A percentile compares a stretch with the other conserved stretches of the same genome.
phyloP scores from a whole-genome alignment of 1,140 invertebrate genomes.

The Dinothrombium tinctorium region DNA sequence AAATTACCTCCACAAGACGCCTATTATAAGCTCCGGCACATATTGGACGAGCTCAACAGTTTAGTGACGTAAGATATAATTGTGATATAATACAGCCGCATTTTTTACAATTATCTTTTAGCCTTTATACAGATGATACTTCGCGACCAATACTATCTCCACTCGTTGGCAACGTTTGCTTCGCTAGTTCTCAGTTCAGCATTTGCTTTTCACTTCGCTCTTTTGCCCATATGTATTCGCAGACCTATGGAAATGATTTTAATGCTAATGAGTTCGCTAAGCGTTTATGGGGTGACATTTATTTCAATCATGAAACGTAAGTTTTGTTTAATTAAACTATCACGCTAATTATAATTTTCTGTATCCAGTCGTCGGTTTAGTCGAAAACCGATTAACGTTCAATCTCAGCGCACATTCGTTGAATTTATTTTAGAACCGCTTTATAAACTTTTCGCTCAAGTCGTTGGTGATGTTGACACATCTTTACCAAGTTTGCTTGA shows the following conservation, averaged over 20 bases:
- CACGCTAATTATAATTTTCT: too few relatives aligned
- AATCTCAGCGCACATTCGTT: slow-evolving; percentile 83
- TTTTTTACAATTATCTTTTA: too few relatives aligned
- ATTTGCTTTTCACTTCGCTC: slow-evolving; percentile 93
- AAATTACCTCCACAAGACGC: slow-evolving; percentile 95
- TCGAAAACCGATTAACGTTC: slow-evolving; percentile 71
- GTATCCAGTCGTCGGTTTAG: slow-evolving; percentile 77
- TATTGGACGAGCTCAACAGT: slow-evolving; percentile 90
- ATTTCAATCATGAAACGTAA: slow-evolving; percentile 96
- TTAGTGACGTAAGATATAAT: too few relatives aligned
- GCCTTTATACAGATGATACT: slow-evolving; percentile 47
- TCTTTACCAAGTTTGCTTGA: slow-evolving; percentile 55
- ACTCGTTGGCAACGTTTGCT: slow-evolving; percentile 83
- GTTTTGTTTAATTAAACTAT: too few relatives aligned
- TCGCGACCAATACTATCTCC: slow-evolving; percentile 48
- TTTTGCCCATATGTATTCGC: slow-evolving; percentile 77
- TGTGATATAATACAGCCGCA: too few relatives aligned
- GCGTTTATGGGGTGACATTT: slow-evolving; percentile 93
- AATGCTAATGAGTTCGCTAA: slow-evolving; percentile 67
- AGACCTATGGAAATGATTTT: slow-evolving; percentile 36
- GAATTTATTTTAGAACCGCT: slow-evolving; percentile 96
- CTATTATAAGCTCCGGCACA: slow-evolving; percentile 91
- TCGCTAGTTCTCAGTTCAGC: slow-evolving; percentile 86
- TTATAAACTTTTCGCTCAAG: slow-evolving; percentile 96
- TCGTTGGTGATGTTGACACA: slow-evolving; percentile 91